phyloP scores from a whole-genome alignment of 2,113 vertebrate species.

The Mola mola region DNA sequence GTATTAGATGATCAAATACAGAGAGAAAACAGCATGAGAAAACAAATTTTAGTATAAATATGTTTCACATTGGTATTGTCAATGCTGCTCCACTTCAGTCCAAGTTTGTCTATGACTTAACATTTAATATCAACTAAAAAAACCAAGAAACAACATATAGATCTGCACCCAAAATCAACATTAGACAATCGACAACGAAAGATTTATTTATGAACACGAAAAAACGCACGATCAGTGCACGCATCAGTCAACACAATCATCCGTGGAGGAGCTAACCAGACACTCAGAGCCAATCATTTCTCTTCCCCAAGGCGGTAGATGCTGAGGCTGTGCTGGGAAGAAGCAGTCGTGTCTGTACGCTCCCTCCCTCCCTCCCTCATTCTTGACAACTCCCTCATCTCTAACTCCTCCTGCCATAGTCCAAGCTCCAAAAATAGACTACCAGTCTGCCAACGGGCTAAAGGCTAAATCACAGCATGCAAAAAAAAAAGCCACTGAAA shows the following conservation, averaged over 20 bases:
- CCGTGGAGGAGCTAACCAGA: conserved; percentile 48
- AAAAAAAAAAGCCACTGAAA: too few species aligned
- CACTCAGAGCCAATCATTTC: conserved; percentile 60
- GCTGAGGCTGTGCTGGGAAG: conserved; percentile 59
- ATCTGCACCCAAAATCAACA: conserved; percentile 44
- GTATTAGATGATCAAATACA: conserved; percentile 43
- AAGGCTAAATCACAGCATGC: conserved; percentile 67
- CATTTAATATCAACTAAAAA: conserved; percentile 32
- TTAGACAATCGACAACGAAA: conserved; percentile 37
- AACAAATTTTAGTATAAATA: conserved; percentile 35
- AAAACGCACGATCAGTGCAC: conserved; percentile 18
- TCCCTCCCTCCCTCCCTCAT: conserved; percentile 19
- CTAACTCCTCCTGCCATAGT: conserved; percentile 38
- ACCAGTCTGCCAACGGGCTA: conserved; percentile 58
- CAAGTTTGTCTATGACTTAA: conserved; percentile 46
- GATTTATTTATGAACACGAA: conserved; percentile 36
- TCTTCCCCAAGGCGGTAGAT: conserved; percentile 47
- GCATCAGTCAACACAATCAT: conserved; percentile 35
- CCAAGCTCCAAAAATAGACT: conserved; percentile 72
- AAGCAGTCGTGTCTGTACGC: conserved; percentile 41
- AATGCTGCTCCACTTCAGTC: conserved; percentile 12
- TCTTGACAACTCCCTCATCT: conserved; percentile 33
- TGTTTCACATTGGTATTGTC: conserved; percentile 26
- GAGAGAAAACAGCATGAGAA: conserved; percentile 18
- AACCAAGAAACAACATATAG: conserved; percentile 13